Percentiles rank a stretch among this genome's conserved stretches.
Conservation (phyloP, 30 jellyfish, hydroid and myxozoan genomes). For the Rhopilema esculentum region DNA sequence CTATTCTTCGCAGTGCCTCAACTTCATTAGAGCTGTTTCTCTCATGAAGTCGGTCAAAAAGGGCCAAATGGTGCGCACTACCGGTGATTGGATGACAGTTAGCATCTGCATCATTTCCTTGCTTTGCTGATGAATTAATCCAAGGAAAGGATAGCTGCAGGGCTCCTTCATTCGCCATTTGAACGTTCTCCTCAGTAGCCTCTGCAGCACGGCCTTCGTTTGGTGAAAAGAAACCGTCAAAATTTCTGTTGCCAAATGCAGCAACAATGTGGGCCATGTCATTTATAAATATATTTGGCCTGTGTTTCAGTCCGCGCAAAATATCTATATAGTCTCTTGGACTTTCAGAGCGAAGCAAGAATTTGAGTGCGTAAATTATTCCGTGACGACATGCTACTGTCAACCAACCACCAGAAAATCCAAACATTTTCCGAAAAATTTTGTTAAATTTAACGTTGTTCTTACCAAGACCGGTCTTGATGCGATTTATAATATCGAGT, state of each 20-base stretch:
- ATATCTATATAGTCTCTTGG: slow-evolving; percentile 60
- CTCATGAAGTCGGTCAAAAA: slow-evolving; percentile 64
- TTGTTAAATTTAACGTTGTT: slow-evolving; percentile 40
- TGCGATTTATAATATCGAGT: slow-evolving; percentile 53
- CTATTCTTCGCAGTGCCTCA: slow-evolving; percentile 47
- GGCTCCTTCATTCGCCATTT: slow-evolving; percentile 23
- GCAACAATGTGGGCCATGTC: slow-evolving; percentile 68
- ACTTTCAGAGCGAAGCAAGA: slow-evolving; percentile 57
- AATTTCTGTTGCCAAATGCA: slow-evolving; percentile 39
- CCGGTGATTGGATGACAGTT: slow-evolving; percentile 66
- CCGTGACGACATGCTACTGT: slow-evolving; percentile 61
- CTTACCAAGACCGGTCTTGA: slow-evolving; percentile 11
- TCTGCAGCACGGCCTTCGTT: slow-evolving; percentile 46
- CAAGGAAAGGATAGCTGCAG: slow-evolving; percentile 59
- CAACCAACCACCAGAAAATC: slow-evolving; percentile 69
- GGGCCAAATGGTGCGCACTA: slow-evolving; percentile 21
- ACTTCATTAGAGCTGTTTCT: slow-evolving; percentile 34
- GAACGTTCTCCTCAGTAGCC: slow-evolving; percentile 33
- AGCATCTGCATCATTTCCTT: neutral
- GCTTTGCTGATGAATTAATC: neutral
- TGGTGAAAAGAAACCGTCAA: slow-evolving; percentile 41
- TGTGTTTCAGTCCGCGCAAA: slow-evolving; percentile 29
- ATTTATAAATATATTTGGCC: slow-evolving; percentile 24
- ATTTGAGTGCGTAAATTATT: slow-evolving; percentile 46
- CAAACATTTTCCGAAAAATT: slow-evolving; percentile 44